Conservation (phyloP, 1,140 invertebrate species). For the Episyrphus balteatus region DNA sequence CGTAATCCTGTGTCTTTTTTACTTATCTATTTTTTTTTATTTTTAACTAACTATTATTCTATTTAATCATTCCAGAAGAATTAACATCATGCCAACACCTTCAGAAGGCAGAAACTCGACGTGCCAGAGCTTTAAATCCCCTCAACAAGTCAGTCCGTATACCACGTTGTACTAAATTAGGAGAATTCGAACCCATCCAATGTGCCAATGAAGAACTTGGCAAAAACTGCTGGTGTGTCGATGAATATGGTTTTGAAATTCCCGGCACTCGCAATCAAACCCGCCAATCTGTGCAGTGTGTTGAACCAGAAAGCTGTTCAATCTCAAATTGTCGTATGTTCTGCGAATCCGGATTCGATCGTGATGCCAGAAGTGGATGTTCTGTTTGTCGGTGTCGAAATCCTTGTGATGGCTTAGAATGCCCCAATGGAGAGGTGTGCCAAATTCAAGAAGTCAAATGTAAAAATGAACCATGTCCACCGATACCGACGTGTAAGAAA, state of each 20-base stretch:
- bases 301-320: slow-evolving; percentile 54
- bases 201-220: slow-evolving; percentile 53
- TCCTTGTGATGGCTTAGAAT: slow-evolving; percentile 62
- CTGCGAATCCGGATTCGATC: slow-evolving; percentile 68
- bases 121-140: slow-evolving; percentile 48
- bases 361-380: slow-evolving; percentile 51
- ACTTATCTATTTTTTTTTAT: no score
- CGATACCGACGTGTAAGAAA: slow-evolving; percentile 70
- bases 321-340: slow-evolving; percentile 78
- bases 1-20: no score
- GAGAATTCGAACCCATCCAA: slow-evolving; percentile 66
- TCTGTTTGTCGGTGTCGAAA: slow-evolving; percentile 69
- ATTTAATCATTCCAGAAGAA: slow-evolving; percentile 30
- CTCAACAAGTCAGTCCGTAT: slow-evolving; percentile 43
- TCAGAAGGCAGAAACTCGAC: slow-evolving; percentile 46
- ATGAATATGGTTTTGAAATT: slow-evolving; percentile 63
- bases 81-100: slow-evolving; percentile 57
- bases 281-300: slow-evolving; percentile 55
- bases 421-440: slow-evolving; percentile 61
- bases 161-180: slow-evolving; percentile 54
- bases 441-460: slow-evolving; percentile 69
- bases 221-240: slow-evolving; percentile 68
- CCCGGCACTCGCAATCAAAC: slow-evolving; percentile 59
- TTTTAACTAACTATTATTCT: neutral
- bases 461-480: slow-evolving; percentile 63